Evolutionary conservation across 2,888 invertebrate genomes (phyloP), one percentile per base, ranked within the genome.

Genomic region (Drosophila colorata): DNA sequence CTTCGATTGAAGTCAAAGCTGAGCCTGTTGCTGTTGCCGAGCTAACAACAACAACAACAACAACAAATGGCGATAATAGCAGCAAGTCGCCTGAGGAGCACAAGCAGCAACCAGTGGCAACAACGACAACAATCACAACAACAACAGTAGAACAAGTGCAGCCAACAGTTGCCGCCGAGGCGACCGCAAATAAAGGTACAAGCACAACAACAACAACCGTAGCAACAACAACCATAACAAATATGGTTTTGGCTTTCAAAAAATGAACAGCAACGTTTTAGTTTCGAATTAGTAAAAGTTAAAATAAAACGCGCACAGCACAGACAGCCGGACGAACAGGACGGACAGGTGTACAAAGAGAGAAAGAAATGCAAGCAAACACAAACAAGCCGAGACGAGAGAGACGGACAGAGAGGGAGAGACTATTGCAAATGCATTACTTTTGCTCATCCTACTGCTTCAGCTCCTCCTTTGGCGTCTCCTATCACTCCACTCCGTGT

Each of bases 281-380:
- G 70, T 70, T 65, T 70, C 58, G 67, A 64, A 73, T 78, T 78
- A 81, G 89, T 83, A 83, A 85, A 87, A 85, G 89, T 77, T 87
- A 69, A 20, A 69, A 52, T 60, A 73, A 75, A 83, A 63, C 81
- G 71, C 73, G 81, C 20, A 47, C 44, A 44, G 14, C 47, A 58
- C 47, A 58, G 48, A 61, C 49, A 66, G 47, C 41, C 38, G 55
- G 57, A 69, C 59, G 38, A 53, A 41, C 55, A 71, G 48, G 59
- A 76, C 53, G 52, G 73, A 57, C 57, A 40, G 16, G 25, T 47
- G 65, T 47, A 31, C 13, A 70, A 43, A 49, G 33, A 51, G 16
- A 55, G 49, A 73, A 38, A 53, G 47, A 56, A 53, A 65, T 18
- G 37, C 59, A 53, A 33, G 46, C 48, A 47, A 31, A 46, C 8